These are phyloP conservation scores for Chalcis sispes DNA, from an alignment of 2,888 invertebrate genomes.

Conservation along the genomic window DNA sequence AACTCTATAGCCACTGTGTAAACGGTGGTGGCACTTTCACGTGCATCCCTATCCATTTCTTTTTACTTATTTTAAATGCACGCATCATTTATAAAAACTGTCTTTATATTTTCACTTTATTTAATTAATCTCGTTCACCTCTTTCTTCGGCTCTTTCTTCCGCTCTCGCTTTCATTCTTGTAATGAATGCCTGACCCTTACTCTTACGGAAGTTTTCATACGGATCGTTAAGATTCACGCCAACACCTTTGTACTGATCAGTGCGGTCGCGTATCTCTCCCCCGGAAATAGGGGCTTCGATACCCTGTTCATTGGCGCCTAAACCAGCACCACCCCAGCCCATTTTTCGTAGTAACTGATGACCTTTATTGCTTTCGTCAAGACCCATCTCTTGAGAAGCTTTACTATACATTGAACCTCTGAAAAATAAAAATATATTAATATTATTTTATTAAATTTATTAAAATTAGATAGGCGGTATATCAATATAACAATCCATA, in stretches of 20 bases:
- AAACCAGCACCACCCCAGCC: constrained; percentile 98
- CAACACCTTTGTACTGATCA: constrained; percentile 97
- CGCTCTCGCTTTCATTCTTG: constrained; percentile 93
- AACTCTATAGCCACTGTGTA: constrained; percentile 20
- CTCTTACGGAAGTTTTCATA: constrained; percentile 98
- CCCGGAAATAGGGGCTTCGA: constrained; percentile 94
- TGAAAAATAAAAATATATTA: constrained; percentile 69
- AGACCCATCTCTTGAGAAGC: constrained; percentile 80
- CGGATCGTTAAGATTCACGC: constrained; percentile 94
- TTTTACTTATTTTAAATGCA: too few relatives aligned
- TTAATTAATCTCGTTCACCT: constrained; percentile 71
- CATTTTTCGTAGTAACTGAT: constrained; percentile 98
- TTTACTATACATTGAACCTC: constrained; percentile 74
- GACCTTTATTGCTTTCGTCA: constrained; percentile 95
- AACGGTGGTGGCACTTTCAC: constrained; percentile 13
- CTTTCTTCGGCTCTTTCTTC: constrained; percentile 82
- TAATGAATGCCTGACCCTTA: constrained; percentile 95
- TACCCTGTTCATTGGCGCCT: constrained; percentile 96
- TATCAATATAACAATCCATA: too few relatives aligned
- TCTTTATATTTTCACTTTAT: background rate
- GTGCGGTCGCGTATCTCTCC: constrained; percentile 92
- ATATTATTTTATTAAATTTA: background rate
- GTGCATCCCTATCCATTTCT: background rate
- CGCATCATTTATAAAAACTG: constrained; percentile 38
- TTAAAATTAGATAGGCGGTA: too few relatives aligned